Evolutionary conservation across 2,888 invertebrate genomes (phyloP).

Genomic region (Sialis lutaria): DNA sequence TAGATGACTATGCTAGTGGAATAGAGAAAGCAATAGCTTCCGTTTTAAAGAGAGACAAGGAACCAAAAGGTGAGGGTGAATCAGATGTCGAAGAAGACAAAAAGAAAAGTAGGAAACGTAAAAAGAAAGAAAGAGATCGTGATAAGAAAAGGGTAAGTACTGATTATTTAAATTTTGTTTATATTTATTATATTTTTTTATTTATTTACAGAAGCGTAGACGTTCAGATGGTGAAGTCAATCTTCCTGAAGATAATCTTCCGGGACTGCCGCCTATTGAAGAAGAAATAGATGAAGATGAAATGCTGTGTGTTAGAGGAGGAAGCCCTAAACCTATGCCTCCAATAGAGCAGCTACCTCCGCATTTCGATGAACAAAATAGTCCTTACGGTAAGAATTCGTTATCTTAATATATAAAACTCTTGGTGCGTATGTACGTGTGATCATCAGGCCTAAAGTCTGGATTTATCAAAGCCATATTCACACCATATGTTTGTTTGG

Average conservation of each 20-base stretch:
- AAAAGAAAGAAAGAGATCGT: constrained; percentile 31
- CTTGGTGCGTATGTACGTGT: too few relatives aligned
- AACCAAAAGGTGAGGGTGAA: constrained; percentile 19
- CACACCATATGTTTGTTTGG: too few relatives aligned
- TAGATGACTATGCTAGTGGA: constrained; percentile 62
- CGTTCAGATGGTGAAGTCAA: constrained; percentile 25
- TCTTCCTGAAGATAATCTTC: constrained; percentile 22
- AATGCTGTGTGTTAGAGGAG: constrained; percentile 63
- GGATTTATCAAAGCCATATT: too few relatives aligned
- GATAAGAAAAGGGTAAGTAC: constrained; percentile 32
- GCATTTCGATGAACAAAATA: constrained; percentile 3
- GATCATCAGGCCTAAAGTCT: too few relatives aligned
- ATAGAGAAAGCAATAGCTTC: constrained; percentile 64
- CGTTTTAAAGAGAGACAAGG: constrained; percentile 48
- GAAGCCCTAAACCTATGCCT: constrained; percentile 35
- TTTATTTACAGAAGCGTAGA: constrained; percentile 32
- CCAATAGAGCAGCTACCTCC: constrained; percentile 12
- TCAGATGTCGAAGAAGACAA: constrained; percentile 30
- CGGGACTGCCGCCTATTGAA: constrained; percentile 18
- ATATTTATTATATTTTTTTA: not conserved
- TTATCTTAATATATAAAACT: not conserved
- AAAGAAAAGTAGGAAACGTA: constrained; percentile 35
- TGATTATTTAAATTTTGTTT: not conserved
- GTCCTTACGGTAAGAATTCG: not conserved
- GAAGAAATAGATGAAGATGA: constrained; percentile 59